phyloP scores from a whole-genome alignment of 2,797 vertebrate genomes.

The Cyclopterus lumpus region DNA sequence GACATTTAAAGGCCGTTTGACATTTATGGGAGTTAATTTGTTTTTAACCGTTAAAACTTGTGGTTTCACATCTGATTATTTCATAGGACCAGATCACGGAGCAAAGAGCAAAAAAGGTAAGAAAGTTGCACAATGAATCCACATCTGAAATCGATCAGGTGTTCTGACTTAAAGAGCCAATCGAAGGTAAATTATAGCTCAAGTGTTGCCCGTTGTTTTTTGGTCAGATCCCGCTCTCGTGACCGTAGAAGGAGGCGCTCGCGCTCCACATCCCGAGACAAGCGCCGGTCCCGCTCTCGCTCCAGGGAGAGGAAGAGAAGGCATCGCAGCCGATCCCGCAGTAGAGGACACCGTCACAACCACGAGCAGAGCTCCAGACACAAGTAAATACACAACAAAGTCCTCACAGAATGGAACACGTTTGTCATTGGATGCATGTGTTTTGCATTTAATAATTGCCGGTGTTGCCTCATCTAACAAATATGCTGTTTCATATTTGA shows the following conservation, averaged over 20 bases:
- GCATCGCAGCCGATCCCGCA: constrained; percentile 91
- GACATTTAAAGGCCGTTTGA: neutral
- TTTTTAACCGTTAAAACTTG: neutral
- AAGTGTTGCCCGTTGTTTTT: neutral
- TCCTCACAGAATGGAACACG: too few relatives aligned
- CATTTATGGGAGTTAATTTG: neutral
- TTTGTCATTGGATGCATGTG: too few relatives aligned
- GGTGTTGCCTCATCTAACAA: too few relatives aligned
- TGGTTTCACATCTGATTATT: neutral
- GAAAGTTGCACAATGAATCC: neutral
- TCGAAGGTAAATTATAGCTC: neutral
- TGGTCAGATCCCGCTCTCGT: constrained; percentile 89
- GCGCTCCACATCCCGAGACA: constrained; percentile 74
- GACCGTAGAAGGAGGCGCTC: constrained; percentile 89
- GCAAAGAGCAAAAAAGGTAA: constrained; percentile 91
- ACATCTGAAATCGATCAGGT: neutral
- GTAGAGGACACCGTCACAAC: constrained; percentile 88
- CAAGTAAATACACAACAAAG: constrained; percentile 79
- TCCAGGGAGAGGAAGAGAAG: constrained; percentile 86
- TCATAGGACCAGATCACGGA: constrained; percentile 91
- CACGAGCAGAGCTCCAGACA: constrained; percentile 88
- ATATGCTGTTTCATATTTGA: too few relatives aligned
- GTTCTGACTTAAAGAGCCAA: neutral
- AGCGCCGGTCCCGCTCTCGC: constrained; percentile 84
- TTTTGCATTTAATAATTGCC: too few relatives aligned